Conservation (phyloP, 2,888 invertebrate genomes). For the Macropis europaea region DNA sequence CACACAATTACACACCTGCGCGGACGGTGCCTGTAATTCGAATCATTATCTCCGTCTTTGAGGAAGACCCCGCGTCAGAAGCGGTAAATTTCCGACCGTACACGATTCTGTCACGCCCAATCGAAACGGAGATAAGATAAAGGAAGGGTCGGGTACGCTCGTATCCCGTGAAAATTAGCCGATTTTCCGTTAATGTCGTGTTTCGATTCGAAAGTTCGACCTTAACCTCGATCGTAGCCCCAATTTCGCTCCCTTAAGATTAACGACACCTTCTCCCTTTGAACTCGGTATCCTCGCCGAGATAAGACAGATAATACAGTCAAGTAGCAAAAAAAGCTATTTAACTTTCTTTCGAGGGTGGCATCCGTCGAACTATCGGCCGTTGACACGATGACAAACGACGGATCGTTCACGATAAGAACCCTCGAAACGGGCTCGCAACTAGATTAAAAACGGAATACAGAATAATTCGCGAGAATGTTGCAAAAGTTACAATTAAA, state of each 20-base stretch:
- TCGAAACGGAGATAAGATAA: constrained; percentile 42
- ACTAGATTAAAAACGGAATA: constrained; percentile 20
- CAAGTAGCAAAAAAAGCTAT: constrained; percentile 31
- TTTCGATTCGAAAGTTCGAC: constrained; percentile 35
- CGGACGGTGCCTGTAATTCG: constrained; percentile 51
- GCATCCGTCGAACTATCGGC: constrained; percentile 14
- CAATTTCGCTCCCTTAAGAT: constrained; percentile 43
- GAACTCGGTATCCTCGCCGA: constrained; percentile 43
- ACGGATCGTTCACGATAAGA: constrained; percentile 8
- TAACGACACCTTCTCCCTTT: constrained; percentile 48
- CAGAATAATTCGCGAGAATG: too few relatives aligned
- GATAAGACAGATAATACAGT: constrained; percentile 43
- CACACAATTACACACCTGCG: constrained; percentile 54
- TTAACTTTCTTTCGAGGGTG: constrained; percentile 22
- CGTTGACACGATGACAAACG: constrained; percentile 43
- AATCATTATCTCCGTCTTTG: constrained; percentile 39
- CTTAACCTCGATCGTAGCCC: constrained; percentile 54
- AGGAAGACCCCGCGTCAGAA: background rate
- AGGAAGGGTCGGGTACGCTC: background rate
- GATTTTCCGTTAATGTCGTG: constrained; percentile 30
- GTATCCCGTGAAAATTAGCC: constrained; percentile 37
- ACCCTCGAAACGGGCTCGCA: background rate
- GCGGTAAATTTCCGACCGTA: constrained; percentile 1
- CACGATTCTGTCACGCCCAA: background rate
- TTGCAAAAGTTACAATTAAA: background rate